Percentiles rank a stretch among this genome's conserved stretches.
Evolutionary conservation across 2,113 vertebrate genomes (phyloP).

Genomic region (Ceratotherium simum): DNA sequence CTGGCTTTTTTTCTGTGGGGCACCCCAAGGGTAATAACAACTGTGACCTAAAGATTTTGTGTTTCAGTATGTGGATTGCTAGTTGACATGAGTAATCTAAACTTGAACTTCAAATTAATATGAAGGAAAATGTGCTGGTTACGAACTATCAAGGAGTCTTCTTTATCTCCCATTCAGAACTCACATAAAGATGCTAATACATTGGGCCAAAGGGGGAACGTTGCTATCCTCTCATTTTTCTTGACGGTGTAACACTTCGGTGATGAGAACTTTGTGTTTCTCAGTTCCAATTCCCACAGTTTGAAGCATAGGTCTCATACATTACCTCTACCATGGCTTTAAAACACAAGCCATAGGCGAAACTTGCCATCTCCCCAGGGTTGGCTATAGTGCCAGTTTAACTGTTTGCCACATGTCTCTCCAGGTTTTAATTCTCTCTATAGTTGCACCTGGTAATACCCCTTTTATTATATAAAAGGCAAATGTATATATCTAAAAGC

Average conservation of each 20-base stretch:
- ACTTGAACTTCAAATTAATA: not conserved
- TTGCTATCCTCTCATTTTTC: not conserved
- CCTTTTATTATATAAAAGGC: not conserved
- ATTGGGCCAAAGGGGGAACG: not conserved
- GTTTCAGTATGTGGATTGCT: not conserved
- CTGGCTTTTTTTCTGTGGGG: not conserved
- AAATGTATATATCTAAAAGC: not conserved
- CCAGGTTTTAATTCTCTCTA: not conserved
- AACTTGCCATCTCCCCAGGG: accelerated
- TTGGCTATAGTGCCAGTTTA: not conserved
- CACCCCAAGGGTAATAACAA: not conserved
- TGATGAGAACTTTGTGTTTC: not conserved
- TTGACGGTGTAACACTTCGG: not conserved
- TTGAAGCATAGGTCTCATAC: not conserved
- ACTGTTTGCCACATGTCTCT: not conserved
- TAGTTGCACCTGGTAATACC: not conserved
- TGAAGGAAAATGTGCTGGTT: not conserved
- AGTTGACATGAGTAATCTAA: not conserved
- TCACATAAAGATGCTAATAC: not conserved
- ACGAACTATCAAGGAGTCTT: not conserved
- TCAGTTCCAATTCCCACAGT: not conserved
- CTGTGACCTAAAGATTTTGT: not conserved
- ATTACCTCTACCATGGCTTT: not conserved
- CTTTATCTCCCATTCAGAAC: not conserved
- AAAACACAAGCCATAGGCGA: not conserved